Conservation (phyloP, 2,113 vertebrate genomes). For the Elgaria multicarinata region DNA sequence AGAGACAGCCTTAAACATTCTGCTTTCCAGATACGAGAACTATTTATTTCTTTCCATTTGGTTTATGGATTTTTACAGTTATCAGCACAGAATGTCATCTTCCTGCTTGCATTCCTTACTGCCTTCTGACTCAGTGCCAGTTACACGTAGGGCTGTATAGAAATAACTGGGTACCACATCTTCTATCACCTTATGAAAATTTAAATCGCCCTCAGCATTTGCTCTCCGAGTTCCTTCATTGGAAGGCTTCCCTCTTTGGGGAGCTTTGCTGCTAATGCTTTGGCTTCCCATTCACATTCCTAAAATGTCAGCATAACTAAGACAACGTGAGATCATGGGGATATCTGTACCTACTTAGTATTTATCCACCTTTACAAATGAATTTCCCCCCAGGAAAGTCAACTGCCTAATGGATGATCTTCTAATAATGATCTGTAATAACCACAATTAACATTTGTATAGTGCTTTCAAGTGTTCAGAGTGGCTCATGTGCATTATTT, state of each 20-base stretch:
- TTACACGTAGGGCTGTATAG: constrained; percentile 24
- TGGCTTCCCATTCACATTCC: constrained; percentile 4
- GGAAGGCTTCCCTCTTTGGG: constrained; percentile 5
- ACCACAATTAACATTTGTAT: not conserved
- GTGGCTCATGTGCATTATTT: not conserved
- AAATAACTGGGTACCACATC: constrained; percentile 17
- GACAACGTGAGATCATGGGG: constrained; percentile 29
- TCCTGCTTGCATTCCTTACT: not conserved
- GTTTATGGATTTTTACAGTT: constrained; percentile 32
- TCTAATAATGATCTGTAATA: not conserved
- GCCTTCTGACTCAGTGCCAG: constrained; percentile 10
- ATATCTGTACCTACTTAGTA: constrained; percentile 35
- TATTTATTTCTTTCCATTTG: constrained; percentile 24
- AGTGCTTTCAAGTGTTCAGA: no score
- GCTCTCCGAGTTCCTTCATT: constrained; percentile 39
- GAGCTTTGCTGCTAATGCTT: not conserved
- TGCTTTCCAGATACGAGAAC: not conserved
- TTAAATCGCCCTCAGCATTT: constrained; percentile 37
- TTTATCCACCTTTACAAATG: constrained; percentile 48
- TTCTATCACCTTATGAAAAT: constrained; percentile 56
- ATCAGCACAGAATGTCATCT: not conserved
- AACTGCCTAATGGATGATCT: constrained; percentile 33
- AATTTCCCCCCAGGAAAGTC: not conserved
- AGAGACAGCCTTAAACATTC: not conserved
- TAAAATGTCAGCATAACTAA: constrained; percentile 5